Evolutionary conservation across 2,888 invertebrate species (phyloP), one percentile per base, ranked within the genome.

Genomic region (Perizoma flavofasciatum): DNA sequence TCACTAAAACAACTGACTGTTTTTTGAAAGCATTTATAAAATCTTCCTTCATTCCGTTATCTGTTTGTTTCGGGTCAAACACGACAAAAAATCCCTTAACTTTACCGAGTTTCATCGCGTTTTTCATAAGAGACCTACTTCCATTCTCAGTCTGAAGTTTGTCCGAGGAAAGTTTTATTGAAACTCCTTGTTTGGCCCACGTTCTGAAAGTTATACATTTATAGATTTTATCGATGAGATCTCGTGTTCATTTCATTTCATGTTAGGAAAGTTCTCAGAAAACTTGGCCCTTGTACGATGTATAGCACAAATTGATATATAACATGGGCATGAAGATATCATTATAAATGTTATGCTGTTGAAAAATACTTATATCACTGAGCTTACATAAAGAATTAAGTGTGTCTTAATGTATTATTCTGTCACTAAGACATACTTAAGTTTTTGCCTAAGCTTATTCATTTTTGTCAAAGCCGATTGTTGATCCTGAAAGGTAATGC

Each of bases 41-140:
- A 46, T 69, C 60, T 45, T 55, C 52, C 22, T 59, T 61, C 34
- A 44, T 61, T 41, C 51, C 53, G 53, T 57, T 59, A 56, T 61
- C 67, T 44, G 54, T 51, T 9, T 53, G 37, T 59, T 55, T 63
- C 35, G 45, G 47, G 50, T 69, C 67, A 54, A 63, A 60, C 6
- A 81, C 72, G 56, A 84, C 65, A 61, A 83, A 84, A 61, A 85
- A 75, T 59, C 82, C 83, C 62, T 73, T 73, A 52, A 86, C 66
- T 52, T 74, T 69, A 33, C 84, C 84, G n/a, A 79, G 70, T 71
- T 73, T 78, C 10, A 70, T 63, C 10, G 74, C 74, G 47, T 80
- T 79, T 59, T 73, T 77, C 39, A 83, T 47, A 49, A 85, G 63
- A 60, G 69, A 74, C 9, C 61, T 65, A 50, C 81, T 79, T 40